Evolutionary conservation across 2,797 vertebrate genomes (phyloP).

Genomic region (Semaprochilodus insignis): DNA sequence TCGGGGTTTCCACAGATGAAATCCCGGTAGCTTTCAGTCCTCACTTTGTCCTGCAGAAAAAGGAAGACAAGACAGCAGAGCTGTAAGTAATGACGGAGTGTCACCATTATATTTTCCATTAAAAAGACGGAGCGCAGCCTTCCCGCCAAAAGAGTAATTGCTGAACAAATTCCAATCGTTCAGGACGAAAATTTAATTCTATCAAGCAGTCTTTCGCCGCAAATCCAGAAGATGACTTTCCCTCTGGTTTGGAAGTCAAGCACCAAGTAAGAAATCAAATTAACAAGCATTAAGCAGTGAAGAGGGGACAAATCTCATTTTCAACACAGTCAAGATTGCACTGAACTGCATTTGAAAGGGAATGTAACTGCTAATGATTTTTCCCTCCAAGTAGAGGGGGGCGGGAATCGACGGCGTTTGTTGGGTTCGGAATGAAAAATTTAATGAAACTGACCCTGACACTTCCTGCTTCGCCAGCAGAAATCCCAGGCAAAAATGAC

Average conservation of each 20-base stretch:
- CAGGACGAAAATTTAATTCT: conserved; percentile 35
- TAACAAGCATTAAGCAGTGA: conserved; percentile 45
- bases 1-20: conserved; percentile 92
- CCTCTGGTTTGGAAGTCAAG: background rate
- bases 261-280: conserved; percentile 46
- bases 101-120: conserved; percentile 53
- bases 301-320: conserved; percentile 36
- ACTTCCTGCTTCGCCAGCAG: conserved; percentile 45
- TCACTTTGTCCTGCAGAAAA: conserved; percentile 88
- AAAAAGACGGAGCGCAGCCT: conserved; percentile 47
- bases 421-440: conserved; percentile 41
- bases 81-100: conserved; percentile 40
- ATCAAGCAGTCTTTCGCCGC: conserved; percentile 17
- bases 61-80: conserved; percentile 20
- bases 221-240: conserved; percentile 35
- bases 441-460: conserved; percentile 44
- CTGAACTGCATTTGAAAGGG: conserved; percentile 32
- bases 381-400: background rate
- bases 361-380: conserved; percentile 42
- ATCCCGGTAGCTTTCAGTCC: conserved; percentile 92
- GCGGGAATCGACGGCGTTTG: conserved; percentile 19
- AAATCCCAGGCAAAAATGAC: conserved; percentile 48
- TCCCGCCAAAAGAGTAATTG: conserved; percentile 35
- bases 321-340: conserved; percentile 41
- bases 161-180: conserved; percentile 42